Conservation (phyloP, 23 tunicate species). For the Halocynthia roretzi region DNA sequence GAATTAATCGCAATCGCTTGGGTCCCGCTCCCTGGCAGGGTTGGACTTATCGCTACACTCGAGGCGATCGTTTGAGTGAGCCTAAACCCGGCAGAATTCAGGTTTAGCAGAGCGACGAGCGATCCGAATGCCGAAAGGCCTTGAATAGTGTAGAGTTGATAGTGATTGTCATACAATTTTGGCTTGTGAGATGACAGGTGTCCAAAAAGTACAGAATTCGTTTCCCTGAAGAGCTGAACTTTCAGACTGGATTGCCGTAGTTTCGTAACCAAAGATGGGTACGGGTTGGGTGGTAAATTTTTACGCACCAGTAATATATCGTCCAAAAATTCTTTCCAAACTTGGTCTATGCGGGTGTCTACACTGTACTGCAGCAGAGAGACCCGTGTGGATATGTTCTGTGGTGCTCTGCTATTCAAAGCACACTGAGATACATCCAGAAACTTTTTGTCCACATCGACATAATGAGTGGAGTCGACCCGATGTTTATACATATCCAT, state of each 20-base stretch:
- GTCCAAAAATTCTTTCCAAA: conserved; percentile 38
- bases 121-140: conserved; percentile 14
- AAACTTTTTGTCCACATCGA: conserved; percentile 33
- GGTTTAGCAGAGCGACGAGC: neutral
- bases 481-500: conserved; percentile 30
- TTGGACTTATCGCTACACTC: neutral
- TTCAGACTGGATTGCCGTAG: conserved; percentile 37
- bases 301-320: conserved; percentile 24
- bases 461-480: conserved; percentile 14
- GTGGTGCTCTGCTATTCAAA: conserved; percentile 31
- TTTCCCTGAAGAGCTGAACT: conserved; percentile 8
- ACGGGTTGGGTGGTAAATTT: conserved; percentile 66
- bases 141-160: conserved; percentile 1
- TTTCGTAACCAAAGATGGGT: conserved; percentile 28
- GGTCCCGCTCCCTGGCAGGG: neutral
- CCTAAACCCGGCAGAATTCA: neutral
- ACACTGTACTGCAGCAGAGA: conserved; percentile 50
- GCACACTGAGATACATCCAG: conserved; percentile 2
- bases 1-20: neutral
- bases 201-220: neutral
- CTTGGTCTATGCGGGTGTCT: conserved; percentile 50
- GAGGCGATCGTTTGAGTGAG: conserved; percentile 5
- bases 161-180: conserved; percentile 2
- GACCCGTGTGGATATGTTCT: conserved; percentile 4
- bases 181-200: neutral